Conservation (phyloP, 1,140 invertebrate genomes). For the Calycopis cecrops region DNA sequence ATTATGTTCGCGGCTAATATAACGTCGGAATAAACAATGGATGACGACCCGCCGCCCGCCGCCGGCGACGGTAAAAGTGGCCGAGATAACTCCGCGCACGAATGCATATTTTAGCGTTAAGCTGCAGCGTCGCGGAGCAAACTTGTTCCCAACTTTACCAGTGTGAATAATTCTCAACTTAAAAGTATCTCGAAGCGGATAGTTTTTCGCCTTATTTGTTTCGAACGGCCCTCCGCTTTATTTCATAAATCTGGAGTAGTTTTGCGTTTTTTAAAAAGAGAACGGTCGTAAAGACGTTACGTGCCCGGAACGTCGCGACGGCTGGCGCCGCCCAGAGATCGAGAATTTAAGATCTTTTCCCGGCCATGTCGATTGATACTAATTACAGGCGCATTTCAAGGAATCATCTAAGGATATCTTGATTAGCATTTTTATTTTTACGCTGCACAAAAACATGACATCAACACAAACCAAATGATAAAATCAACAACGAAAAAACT, state of each 20-base stretch:
- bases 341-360: too few relatives aligned
- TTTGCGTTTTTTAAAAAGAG: conserved; percentile 6
- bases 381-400: too few relatives aligned
- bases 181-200: conserved; percentile 31
- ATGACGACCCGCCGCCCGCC: conserved; percentile 46
- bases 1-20: conserved; percentile 46
- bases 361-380: too few relatives aligned
- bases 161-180: conserved; percentile 64
- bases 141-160: conserved; percentile 60
- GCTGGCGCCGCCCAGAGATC: conserved; percentile 45
- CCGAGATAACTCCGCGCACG: conserved; percentile 57
- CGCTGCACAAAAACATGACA: too few relatives aligned
- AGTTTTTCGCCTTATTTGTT: conserved; percentile 16
- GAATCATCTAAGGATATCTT: too few relatives aligned
- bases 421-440: too few relatives aligned
- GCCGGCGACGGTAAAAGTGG: conserved; percentile 53
- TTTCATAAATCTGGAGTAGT: neutral
- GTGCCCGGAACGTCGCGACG: conserved; percentile 30
- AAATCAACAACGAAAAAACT: too few relatives aligned
- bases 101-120: conserved; percentile 71
- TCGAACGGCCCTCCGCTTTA: neutral
- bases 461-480: too few relatives aligned
- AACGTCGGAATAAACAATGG: conserved; percentile 56
- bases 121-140: conserved; percentile 52
- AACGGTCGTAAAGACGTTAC: conserved; percentile 23